Conservation (phyloP, 2,888 invertebrate species). For the Caenorhabditis doughertyi region DNA sequence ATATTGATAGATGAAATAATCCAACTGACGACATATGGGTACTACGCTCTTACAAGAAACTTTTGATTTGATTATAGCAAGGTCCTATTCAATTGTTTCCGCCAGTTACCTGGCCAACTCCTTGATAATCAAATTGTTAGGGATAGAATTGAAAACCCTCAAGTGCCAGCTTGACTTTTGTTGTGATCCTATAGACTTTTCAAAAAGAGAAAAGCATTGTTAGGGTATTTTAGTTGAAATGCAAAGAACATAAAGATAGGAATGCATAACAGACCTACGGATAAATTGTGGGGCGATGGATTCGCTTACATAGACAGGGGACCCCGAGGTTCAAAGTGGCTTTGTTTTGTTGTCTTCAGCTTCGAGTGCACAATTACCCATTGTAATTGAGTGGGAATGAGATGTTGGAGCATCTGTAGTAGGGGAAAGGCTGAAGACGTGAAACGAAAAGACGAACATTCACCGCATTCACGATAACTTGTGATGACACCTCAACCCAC, state of each 20-base stretch:
- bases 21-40: constrained; percentile 35
- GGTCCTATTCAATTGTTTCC: constrained; percentile 62
- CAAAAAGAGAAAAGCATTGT: not conserved
- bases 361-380: constrained; percentile 76
- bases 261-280: constrained; percentile 61
- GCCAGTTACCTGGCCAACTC: constrained; percentile 43
- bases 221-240: not conserved
- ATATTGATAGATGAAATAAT: constrained; percentile 54
- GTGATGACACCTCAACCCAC: constrained; percentile 58
- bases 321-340: constrained; percentile 72
- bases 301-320: constrained; percentile 58
- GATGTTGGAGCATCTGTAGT: constrained; percentile 64
- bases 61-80: constrained; percentile 47
- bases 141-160: constrained; percentile 36
- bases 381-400: constrained; percentile 75
- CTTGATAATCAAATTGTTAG: constrained; percentile 49
- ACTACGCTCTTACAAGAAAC: constrained; percentile 49
- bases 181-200: not conserved
- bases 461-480: constrained; percentile 57
- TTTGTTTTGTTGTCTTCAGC: constrained; percentile 71
- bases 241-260: constrained; percentile 31
- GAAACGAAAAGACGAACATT: constrained; percentile 45
- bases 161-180: constrained; percentile 43
- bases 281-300: constrained; percentile 43
- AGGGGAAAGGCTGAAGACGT: constrained; percentile 15